A percentile compares a stretch with the other conserved stretches of the same genome.
Evolutionary conservation across 2,888 invertebrate species (phyloP).

Genomic region (Drosophila lutescens): DNA sequence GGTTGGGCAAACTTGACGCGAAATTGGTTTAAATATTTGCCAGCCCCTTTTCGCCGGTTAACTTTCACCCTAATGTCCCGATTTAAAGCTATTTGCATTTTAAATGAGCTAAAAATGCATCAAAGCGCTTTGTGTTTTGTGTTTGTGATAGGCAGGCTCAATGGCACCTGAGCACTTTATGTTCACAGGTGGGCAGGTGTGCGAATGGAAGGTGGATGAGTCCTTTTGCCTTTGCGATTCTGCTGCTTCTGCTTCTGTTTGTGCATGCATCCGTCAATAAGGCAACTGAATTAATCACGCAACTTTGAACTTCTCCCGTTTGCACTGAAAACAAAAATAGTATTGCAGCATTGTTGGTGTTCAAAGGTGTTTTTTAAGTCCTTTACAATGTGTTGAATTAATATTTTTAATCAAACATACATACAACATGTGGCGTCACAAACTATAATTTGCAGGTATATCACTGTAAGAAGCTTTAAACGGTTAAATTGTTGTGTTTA

Average conservation of each 20-base stretch:
- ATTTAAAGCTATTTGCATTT: slow-evolving; percentile 21
- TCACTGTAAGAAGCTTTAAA: too few species aligned
- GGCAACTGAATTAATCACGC: slow-evolving; percentile 73
- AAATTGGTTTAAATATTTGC: slow-evolving; percentile 47
- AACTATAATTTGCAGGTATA: background rate
- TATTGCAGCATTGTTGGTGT: background rate
- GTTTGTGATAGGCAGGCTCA: slow-evolving; percentile 27
- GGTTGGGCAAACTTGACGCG: slow-evolving; percentile 24
- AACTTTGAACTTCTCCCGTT: slow-evolving; percentile 48
- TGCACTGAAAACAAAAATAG: slow-evolving; percentile 5
- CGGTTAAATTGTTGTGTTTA: too few species aligned
- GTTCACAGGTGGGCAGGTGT: slow-evolving; percentile 7
- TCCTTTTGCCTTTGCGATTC: slow-evolving; percentile 4
- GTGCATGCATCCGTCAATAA: slow-evolving; percentile 55
- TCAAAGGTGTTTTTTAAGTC: background rate
- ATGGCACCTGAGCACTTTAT: slow-evolving; percentile 30
- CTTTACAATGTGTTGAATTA: background rate
- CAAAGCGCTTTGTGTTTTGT: slow-evolving; percentile 12
- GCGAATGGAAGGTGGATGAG: background rate
- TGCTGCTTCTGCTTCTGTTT: slow-evolving; percentile 8
- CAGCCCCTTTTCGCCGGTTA: slow-evolving; percentile 19
- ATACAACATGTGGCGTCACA: background rate
- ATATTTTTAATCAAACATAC: background rate
- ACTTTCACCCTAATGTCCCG: slow-evolving; percentile 14
- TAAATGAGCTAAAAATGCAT: slow-evolving; percentile 23